Evolutionary conservation across 2,797 vertebrate species (phyloP).

Genomic region (Microctenopoma stevenorrisi): DNA sequence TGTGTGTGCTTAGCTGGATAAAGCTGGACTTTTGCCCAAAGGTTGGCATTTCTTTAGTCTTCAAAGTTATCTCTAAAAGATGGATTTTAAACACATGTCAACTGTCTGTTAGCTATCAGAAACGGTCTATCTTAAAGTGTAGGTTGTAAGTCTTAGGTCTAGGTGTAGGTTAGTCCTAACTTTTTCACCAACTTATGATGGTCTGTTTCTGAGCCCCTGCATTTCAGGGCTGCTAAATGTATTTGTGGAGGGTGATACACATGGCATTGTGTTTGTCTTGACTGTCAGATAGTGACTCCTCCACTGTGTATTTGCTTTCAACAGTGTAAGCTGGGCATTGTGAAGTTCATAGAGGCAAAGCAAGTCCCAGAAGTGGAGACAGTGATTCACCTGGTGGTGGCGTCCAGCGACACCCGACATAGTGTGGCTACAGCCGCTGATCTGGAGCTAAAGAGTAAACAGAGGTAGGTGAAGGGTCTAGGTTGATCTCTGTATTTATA

Average conservation of each 20-base stretch:
- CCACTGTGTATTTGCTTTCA: constrained; percentile 16
- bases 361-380: constrained; percentile 97
- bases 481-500: background rate
- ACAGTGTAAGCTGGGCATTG: constrained; percentile 97
- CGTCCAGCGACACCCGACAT: constrained; percentile 97
- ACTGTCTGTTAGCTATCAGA: background rate
- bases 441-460: constrained; percentile 96
- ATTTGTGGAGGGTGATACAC: background rate
- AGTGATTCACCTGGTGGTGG: constrained; percentile 94
- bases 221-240: background rate
- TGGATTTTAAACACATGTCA: no score
- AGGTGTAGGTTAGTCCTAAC: no score
- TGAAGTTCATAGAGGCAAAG: constrained; percentile 97
- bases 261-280: background rate
- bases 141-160: no score
- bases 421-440: constrained; percentile 97
- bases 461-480: constrained; percentile 84
- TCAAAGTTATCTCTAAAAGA: background rate
- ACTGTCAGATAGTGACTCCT: background rate
- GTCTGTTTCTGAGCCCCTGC: background rate
- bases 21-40: background rate
- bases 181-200: background rate
- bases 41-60: background rate
- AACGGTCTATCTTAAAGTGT: no score
- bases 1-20: background rate